Conservation (phyloP, 2,888 invertebrate genomes). For the Calliopum simillimum region DNA sequence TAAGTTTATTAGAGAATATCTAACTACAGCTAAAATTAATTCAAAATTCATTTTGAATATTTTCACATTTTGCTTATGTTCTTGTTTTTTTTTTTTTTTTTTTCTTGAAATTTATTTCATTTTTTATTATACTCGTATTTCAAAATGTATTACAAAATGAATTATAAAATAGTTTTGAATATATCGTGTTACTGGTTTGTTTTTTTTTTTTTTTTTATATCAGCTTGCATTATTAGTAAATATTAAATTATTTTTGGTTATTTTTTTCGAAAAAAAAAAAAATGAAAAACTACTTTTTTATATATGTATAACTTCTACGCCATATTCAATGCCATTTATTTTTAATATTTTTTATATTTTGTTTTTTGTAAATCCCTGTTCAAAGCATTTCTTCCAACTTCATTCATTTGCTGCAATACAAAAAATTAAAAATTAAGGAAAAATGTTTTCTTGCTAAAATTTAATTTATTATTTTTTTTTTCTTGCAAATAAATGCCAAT, state of each 20-base stretch:
- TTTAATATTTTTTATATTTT: constrained; percentile 34
- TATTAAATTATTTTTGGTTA: background rate
- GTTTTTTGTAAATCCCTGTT: constrained; percentile 53
- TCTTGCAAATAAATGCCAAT: background rate
- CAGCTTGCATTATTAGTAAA: background rate
- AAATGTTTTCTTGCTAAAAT: no score
- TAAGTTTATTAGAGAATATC: constrained; percentile 24
- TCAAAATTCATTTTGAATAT: constrained; percentile 29
- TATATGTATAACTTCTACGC: no score
- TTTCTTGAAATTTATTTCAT: background rate
- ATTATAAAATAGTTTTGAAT: background rate
- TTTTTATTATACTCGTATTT: background rate
- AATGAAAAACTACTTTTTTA: no score
- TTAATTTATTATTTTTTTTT: background rate
- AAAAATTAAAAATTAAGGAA: background rate
- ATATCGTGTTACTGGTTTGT: background rate
- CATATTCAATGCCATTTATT: background rate
- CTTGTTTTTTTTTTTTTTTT: background rate
- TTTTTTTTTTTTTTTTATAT: background rate
- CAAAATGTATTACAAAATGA: no score
- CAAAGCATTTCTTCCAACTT: constrained; percentile 42
- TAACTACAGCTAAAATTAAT: constrained; percentile 33
- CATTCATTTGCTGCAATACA: background rate
- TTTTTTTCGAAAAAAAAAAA: background rate
- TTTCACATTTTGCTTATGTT: constrained; percentile 7